These are phyloP conservation scores for Zonotrichia leucophrys DNA, from an alignment of 2,113 vertebrate genomes.

Conservation along the genomic window DNA sequence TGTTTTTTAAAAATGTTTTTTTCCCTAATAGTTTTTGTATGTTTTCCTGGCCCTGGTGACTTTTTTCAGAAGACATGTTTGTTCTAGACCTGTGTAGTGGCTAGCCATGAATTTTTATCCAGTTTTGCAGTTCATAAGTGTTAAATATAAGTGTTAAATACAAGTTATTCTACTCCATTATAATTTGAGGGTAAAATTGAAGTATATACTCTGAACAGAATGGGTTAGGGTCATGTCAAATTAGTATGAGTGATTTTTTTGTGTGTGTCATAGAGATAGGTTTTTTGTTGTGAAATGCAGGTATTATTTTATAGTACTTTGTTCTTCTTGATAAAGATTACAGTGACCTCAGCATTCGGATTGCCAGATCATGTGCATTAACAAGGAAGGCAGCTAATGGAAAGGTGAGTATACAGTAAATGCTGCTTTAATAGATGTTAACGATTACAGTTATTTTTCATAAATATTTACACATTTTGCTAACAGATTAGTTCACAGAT, in stretches of 20 bases:
- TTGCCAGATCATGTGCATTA: constrained; percentile 80
- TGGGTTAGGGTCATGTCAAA: neutral
- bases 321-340: constrained; percentile 65
- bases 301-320: neutral
- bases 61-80: neutral
- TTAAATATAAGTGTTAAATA: neutral
- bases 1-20: neutral
- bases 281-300: neutral
- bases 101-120: neutral
- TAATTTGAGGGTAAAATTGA: neutral
- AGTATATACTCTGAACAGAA: neutral
- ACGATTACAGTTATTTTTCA: neutral
- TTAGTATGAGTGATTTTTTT: neutral
- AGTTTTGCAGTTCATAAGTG: neutral
- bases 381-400: neutral
- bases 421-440: neutral
- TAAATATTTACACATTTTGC: neutral
- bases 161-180: neutral
- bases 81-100: neutral
- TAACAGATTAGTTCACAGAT: neutral
- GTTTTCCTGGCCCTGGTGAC: neutral
- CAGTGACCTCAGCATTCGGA: constrained; percentile 70
- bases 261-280: neutral
- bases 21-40: neutral
- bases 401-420: constrained; percentile 37